Evolutionary conservation across 2,888 invertebrate genomes (phyloP).

Genomic region (Adineta ricciae): DNA sequence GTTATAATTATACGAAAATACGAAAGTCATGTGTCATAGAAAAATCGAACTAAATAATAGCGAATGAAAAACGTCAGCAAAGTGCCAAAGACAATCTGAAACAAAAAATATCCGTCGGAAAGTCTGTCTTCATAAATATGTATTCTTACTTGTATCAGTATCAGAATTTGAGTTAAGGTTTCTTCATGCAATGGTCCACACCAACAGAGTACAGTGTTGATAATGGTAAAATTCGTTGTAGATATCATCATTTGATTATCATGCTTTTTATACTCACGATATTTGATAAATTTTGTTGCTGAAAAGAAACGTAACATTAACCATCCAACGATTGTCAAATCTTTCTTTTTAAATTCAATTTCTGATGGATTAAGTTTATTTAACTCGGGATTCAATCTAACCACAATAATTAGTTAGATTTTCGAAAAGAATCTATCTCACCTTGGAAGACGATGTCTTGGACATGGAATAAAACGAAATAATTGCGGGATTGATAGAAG

Average conservation of each 20-base stretch:
- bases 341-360: slow-evolving; percentile 29
- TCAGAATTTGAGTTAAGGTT: slow-evolving; percentile 21
- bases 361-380: slow-evolving; percentile 21
- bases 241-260: background rate
- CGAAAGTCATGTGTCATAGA: background rate
- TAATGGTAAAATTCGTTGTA: slow-evolving; percentile 32
- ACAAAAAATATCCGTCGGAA: background rate
- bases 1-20: background rate
- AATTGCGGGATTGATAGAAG: slow-evolving; percentile 88
- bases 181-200: slow-evolving; percentile 28
- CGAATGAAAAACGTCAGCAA: background rate
- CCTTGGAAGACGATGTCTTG: slow-evolving; percentile 78
- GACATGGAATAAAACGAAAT: slow-evolving; percentile 88
- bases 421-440: background rate
- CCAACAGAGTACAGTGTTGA: slow-evolving; percentile 25
- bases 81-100: background rate
- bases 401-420: background rate
- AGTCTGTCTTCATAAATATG: too few relatives aligned
- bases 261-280: slow-evolving; percentile 18
- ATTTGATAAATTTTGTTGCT: slow-evolving; percentile 12
- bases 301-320: slow-evolving; percentile 26
- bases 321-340: background rate
- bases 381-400: slow-evolving; percentile 25
- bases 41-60: background rate
- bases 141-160: slow-evolving; percentile 21